Evolutionary conservation across 2,888 invertebrate genomes (phyloP).

Genomic region (Lithophane semibrunnea): DNA sequence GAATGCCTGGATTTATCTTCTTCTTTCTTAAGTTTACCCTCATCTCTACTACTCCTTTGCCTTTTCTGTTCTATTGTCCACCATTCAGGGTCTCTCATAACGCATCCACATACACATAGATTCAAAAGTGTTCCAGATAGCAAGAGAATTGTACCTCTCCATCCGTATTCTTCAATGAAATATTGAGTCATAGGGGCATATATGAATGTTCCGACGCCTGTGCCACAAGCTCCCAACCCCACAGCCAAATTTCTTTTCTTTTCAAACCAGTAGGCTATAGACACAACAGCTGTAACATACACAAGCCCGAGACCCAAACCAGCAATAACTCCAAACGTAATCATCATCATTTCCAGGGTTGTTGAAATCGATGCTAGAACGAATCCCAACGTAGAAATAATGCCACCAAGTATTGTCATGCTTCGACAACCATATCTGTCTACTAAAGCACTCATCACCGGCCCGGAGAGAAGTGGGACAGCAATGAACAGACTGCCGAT

Average conservation of each 20-base stretch:
- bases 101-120: constrained; percentile 95
- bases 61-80: constrained; percentile 92
- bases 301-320: constrained; percentile 96
- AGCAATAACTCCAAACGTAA: constrained; percentile 96
- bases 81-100: constrained; percentile 98
- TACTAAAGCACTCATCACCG: constrained; percentile 95
- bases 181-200: constrained; percentile 96
- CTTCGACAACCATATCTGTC: constrained; percentile 96
- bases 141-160: constrained; percentile 95
- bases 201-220: constrained; percentile 96
- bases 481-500: constrained; percentile 97
- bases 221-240: constrained; percentile 96
- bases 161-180: constrained; percentile 94
- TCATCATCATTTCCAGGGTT: constrained; percentile 94
- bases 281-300: constrained; percentile 97
- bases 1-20: constrained; percentile 86
- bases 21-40: constrained; percentile 76
- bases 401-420: constrained; percentile 94
- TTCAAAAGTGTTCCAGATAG: constrained; percentile 96
- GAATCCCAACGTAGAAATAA: constrained; percentile 94
- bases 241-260: constrained; percentile 96
- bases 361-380: constrained; percentile 93
- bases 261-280: constrained; percentile 98
- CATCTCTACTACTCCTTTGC: constrained; percentile 75
- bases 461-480: constrained; percentile 96